phyloP scores from a whole-genome alignment of 2,888 invertebrate genomes.

The Chesias legatella region DNA sequence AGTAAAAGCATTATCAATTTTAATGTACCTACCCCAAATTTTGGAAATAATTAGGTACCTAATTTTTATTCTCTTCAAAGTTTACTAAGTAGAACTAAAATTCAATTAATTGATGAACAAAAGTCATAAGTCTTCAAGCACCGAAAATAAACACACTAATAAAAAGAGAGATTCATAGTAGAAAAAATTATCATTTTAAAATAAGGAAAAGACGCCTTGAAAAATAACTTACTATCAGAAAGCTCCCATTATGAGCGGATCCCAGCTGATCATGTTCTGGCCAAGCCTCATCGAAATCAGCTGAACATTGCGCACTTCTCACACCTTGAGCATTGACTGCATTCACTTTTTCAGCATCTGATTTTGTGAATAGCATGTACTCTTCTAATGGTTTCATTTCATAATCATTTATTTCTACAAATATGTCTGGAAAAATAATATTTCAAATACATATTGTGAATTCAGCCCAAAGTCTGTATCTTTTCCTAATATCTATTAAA shows the following conservation, averaged over 20 bases:
- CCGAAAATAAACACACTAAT: too few species aligned
- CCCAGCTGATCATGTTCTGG: constrained; percentile 65
- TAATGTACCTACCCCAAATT: too few species aligned
- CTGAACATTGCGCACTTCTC: constrained; percentile 91
- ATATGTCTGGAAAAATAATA: constrained; percentile 83
- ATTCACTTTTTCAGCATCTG: constrained; percentile 90
- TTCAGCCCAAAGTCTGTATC: too few species aligned
- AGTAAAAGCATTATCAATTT: constrained; percentile 2
- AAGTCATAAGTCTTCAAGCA: too few species aligned
- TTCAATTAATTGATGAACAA: too few species aligned
- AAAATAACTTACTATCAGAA: constrained; percentile 56
- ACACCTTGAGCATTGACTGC: constrained; percentile 94
- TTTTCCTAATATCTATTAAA: too few species aligned
- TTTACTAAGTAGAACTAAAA: too few species aligned
- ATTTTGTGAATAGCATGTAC: constrained; percentile 94
- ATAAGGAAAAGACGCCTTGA: not conserved
- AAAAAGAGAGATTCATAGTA: not conserved
- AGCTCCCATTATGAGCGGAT: constrained; percentile 68
- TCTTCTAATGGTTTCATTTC: constrained; percentile 94
- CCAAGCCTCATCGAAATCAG: constrained; percentile 84
- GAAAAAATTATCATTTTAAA: not conserved
- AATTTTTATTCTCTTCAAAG: not conserved
- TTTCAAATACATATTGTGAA: too few species aligned
- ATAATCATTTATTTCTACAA: constrained; percentile 90
- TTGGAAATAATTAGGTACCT: too few species aligned